Evolutionary conservation across 2,797 vertebrate genomes (phyloP).

Genomic region (Anomalospiza imberbis): DNA sequence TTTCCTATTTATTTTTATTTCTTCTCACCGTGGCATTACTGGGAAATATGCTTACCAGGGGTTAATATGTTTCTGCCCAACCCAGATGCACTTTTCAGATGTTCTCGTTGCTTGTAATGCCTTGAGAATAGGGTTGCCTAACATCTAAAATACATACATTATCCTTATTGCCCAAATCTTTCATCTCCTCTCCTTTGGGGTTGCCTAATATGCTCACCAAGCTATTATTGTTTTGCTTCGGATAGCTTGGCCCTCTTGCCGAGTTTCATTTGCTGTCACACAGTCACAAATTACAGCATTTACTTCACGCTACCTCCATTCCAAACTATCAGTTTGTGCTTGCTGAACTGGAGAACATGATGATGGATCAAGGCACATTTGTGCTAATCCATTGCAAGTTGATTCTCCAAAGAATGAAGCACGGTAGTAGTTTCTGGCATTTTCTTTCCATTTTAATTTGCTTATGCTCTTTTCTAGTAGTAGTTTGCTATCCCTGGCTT

Average conservation of each 20-base stretch:
- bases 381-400: slow-evolving; percentile 22
- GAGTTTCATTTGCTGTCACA: slow-evolving; percentile 65
- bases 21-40: not conserved
- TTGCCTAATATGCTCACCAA: slow-evolving; percentile 54
- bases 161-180: slow-evolving; percentile 51
- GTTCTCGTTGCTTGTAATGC: slow-evolving; percentile 27
- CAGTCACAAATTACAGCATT: slow-evolving; percentile 69
- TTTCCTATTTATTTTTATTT: not conserved
- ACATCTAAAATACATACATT: slow-evolving; percentile 49
- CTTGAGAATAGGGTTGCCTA: slow-evolving; percentile 49
- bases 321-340: slow-evolving; percentile 45
- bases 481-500: not conserved
- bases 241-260: slow-evolving; percentile 37
- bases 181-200: slow-evolving; percentile 45
- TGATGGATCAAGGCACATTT: slow-evolving; percentile 52
- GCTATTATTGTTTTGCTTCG: slow-evolving; percentile 63
- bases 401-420: slow-evolving; percentile 41
- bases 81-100: slow-evolving; percentile 54
- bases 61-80: slow-evolving; percentile 20
- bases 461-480: slow-evolving; percentile 12
- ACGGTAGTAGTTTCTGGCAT: not conserved
- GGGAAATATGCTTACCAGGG: slow-evolving; percentile 20
- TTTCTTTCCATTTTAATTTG: slow-evolving; percentile 56
- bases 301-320: slow-evolving; percentile 35
- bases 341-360: slow-evolving; percentile 55